Evolutionary conservation across 2,888 invertebrate genomes (phyloP).

Genomic region (Orthosia incerta): DNA sequence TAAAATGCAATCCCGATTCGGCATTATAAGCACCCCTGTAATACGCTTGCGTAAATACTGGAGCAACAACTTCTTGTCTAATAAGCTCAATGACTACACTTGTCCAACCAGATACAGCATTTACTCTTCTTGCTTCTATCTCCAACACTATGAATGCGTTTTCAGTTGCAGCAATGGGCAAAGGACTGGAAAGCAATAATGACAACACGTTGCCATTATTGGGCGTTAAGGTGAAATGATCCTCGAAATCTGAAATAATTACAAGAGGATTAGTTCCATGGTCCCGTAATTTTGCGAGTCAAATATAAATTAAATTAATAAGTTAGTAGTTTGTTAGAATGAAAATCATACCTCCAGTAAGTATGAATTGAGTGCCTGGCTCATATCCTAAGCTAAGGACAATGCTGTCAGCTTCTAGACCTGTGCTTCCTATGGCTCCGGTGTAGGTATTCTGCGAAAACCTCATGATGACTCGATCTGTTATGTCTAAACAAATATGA

Average conservation of each 20-base stretch:
- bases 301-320: not conserved
- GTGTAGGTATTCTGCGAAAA: conserved; percentile 77
- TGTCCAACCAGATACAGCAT: conserved; percentile 74
- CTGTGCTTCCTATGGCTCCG: conserved; percentile 71
- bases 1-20: conserved; percentile 68
- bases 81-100: conserved; percentile 75
- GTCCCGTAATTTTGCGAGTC: too few species aligned
- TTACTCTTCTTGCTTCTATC: conserved; percentile 75
- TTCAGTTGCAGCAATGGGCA: conserved; percentile 68
- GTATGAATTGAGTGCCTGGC: conserved; percentile 69
- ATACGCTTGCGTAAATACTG: conserved; percentile 73
- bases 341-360: conserved; percentile 75
- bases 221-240: conserved; percentile 68
- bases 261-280: not conserved
- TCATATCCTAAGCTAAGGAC: conserved; percentile 74
- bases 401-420: conserved; percentile 70
- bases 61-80: conserved; percentile 64
- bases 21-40: conserved; percentile 74
- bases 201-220: conserved; percentile 64
- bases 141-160: conserved; percentile 76
- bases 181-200: conserved; percentile 60
- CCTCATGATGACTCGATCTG: conserved; percentile 64
- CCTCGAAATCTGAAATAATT: conserved; percentile 72
- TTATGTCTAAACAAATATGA: not conserved
- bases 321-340: not conserved